Conservation (phyloP, 2,888 invertebrate species). For the Geophilus truncorum region DNA sequence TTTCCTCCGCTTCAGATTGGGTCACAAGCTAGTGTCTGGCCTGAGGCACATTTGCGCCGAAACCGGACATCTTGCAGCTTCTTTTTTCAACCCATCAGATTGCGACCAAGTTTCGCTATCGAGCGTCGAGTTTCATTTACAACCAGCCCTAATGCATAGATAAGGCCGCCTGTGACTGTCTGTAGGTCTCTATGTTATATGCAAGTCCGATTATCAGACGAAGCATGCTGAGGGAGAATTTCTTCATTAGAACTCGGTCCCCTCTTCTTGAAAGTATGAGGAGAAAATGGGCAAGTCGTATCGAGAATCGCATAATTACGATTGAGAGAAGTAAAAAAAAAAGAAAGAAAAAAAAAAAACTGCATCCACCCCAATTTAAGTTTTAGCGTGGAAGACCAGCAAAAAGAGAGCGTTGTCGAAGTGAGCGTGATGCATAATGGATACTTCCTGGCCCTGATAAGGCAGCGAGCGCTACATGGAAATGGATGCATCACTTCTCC, state of each 20-base stretch:
- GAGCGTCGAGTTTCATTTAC: background rate
- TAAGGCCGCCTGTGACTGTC: background rate
- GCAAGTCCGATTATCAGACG: background rate
- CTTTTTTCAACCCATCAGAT: background rate
- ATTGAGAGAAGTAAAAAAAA: background rate
- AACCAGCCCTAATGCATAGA: background rate
- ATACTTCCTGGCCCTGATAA: constrained; percentile 14
- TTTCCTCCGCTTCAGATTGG: constrained; percentile 30
- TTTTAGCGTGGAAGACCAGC: background rate
- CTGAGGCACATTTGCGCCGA: background rate
- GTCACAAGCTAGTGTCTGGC: background rate
- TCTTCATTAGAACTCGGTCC: background rate
- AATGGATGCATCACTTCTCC: constrained; percentile 3
- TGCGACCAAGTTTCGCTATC: background rate
- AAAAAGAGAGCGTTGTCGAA: background rate
- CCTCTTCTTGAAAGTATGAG: background rate
- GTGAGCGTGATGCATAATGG: constrained; percentile 1
- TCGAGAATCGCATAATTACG: background rate
- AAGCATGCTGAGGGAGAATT: background rate
- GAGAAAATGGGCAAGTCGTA: background rate
- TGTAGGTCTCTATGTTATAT: background rate
- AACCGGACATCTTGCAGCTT: background rate
- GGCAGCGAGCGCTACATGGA: background rate
- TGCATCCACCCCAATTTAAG: background rate
- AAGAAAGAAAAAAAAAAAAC: background rate